These are phyloP conservation scores for Ephydatia muelleri DNA, from an alignment of 37 sponge, comb jelly and placozoan species.

Conservation along the genomic window DNA sequence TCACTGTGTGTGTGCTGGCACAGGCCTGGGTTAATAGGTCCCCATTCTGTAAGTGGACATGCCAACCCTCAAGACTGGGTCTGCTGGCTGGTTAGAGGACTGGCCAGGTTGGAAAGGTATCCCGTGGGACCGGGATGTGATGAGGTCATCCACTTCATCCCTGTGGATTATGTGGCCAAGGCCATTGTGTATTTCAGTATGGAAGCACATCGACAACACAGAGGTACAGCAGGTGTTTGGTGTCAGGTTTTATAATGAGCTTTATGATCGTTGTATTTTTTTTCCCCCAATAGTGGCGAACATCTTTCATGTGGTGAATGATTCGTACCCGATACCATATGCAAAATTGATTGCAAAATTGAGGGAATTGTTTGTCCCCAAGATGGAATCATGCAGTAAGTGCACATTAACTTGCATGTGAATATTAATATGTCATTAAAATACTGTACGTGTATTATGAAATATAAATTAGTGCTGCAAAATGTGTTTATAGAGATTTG, in stretches of 20 bases:
- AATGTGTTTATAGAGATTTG: no score
- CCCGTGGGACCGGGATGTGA: slow-evolving; percentile 25
- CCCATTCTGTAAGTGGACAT: slow-evolving; percentile 50
- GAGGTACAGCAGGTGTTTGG: neutral
- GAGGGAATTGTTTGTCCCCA: no score
- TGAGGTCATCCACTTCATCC: slow-evolving; percentile 14
- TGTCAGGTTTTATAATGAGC: neutral
- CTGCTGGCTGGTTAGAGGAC: slow-evolving; percentile 22
- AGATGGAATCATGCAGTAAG: no score
- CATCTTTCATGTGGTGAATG: slow-evolving; percentile 24
- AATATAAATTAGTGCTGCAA: no score
- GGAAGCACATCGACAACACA: neutral
- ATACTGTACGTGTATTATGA: no score
- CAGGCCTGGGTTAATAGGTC: slow-evolving; percentile 63
- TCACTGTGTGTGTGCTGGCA: no score
- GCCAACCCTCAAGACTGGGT: slow-evolving; percentile 56
- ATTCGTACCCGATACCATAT: no score
- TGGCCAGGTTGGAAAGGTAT: slow-evolving; percentile 9
- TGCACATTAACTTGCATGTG: no score
- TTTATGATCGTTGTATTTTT: no score
- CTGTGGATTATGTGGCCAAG: slow-evolving; percentile 59
- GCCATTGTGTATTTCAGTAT: slow-evolving; percentile 15
- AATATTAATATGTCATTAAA: no score
- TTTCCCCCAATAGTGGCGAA: neutral
- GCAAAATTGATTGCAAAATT: no score